Evolutionary conservation across 2,888 invertebrate genomes (phyloP), one percentile per base, ranked within the genome.

Genomic region (Drosophila anomelani): DNA sequence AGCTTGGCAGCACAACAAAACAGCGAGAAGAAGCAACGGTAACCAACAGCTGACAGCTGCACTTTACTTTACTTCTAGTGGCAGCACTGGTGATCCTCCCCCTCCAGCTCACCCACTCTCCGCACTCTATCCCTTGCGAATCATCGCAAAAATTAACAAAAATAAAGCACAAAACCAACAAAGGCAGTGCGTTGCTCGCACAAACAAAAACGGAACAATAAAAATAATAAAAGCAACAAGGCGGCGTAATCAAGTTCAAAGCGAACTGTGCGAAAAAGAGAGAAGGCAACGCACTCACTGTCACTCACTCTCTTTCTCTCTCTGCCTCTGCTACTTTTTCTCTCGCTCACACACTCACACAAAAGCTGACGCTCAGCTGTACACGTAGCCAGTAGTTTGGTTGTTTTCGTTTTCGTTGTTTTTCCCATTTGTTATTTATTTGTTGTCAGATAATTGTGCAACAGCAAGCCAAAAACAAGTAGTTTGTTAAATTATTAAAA

Each of bases 41-140:
- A 76, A 59, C 73, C 73, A 83, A 83, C 84, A 84, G 84, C 84
- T 84, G 85, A 85, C 83, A 81, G 72, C 80, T 81, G 85, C 64
- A 57, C 38, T 54, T 66, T 53, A 59, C 46, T 69, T 57, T 58
- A 15, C 34, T 54, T 29, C 29, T 51, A 56, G 56, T 75, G 75
- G 69, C 75, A 74, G 44, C 74, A 15, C 68, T 29, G 44, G 17
- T 39, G 56, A 63, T 69, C 69, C 57, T 72, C 60, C 67, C 70
- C 43, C 36, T 43, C 46, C 39, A 12, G 32, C 34, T 32, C 10
- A 38, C 10, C 29, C n/a, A 10, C 47, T 29, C 17, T 34, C 12
- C 29, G 4, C 29, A 32, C 13, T 7, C 51, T 6, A 15, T 36
- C 51, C 34, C 34, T 34, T 36, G 51, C 34, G 20, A 53, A 5